Percentiles rank a stretch among this genome's conserved stretches.
These are phyloP conservation scores for Scomber japonicus DNA, from an alignment of 2,113 vertebrate species.

Conservation along the genomic window DNA sequence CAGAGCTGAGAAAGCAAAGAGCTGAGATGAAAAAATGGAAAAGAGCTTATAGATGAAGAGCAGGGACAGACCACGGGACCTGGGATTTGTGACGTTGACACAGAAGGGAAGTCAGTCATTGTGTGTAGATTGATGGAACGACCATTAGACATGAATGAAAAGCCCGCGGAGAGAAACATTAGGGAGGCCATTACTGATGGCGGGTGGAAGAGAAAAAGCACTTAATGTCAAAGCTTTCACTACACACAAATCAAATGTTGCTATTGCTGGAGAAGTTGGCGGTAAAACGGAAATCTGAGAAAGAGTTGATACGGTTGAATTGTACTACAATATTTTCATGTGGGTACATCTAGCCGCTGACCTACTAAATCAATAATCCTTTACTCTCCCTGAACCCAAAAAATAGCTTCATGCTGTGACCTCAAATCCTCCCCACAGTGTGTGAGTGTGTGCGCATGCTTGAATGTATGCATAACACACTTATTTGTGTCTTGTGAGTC, in stretches of 20 bases:
- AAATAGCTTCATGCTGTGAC: slow-evolving; percentile 58
- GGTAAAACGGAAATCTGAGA: background rate
- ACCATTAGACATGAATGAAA: slow-evolving; percentile 53
- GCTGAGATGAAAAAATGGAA: slow-evolving; percentile 34
- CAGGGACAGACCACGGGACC: slow-evolving; percentile 9
- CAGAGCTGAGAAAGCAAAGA: slow-evolving; percentile 4
- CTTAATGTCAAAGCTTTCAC: slow-evolving; percentile 40
- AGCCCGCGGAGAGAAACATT: slow-evolving; percentile 40
- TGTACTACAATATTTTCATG: background rate
- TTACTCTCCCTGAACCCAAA: slow-evolving; percentile 46
- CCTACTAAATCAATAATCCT: slow-evolving; percentile 74
- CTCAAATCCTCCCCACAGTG: slow-evolving; percentile 50
- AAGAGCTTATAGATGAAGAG: slow-evolving; percentile 18
- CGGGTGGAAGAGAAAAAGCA: slow-evolving; percentile 34
- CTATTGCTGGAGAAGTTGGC: background rate
- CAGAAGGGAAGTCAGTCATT: slow-evolving; percentile 19
- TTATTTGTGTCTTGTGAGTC: slow-evolving; percentile 37
- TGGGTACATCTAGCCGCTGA: slow-evolving; percentile 60
- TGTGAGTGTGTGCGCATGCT: background rate
- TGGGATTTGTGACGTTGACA: slow-evolving; percentile 31
- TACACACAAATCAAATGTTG: slow-evolving; percentile 36
- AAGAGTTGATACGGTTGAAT: slow-evolving; percentile 16
- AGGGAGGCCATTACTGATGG: slow-evolving; percentile 38
- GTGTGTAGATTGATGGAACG: slow-evolving; percentile 39
- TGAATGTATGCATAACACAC: slow-evolving; percentile 21